A percentile compares a stretch with the other conserved stretches of the same genome.
These are phyloP conservation scores for Lanius ludovicianus DNA, from an alignment of 2,113 vertebrate species.

Conservation along the genomic window DNA sequence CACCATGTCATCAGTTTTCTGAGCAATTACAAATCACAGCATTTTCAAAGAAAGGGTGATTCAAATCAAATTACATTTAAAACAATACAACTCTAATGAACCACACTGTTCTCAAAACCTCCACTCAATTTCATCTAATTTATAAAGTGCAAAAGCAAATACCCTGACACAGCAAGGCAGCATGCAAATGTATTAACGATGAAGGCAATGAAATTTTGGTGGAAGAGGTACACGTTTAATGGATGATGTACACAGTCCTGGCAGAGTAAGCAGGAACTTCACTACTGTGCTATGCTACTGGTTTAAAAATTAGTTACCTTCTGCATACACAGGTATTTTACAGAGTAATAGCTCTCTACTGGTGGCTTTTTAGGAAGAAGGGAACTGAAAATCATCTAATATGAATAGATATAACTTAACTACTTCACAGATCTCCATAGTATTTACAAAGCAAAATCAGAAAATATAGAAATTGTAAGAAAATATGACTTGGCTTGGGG, in stretches of 20 bases:
- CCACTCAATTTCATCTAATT: neutral
- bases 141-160: neutral
- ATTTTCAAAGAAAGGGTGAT: neutral
- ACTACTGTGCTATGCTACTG: neutral
- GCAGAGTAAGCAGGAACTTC: neutral
- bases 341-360: neutral
- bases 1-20: neutral
- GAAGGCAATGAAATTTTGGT: neutral
- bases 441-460: neutral
- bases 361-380: neutral
- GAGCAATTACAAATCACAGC: neutral
- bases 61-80: neutral
- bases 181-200: neutral
- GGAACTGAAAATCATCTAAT: neutral
- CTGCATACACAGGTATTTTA: neutral
- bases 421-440: neutral
- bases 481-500: neutral
- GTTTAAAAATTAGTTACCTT: neutral
- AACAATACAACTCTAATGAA: neutral
- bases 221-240: neutral
- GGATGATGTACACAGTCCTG: neutral
- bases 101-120: neutral
- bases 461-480: neutral
- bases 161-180: neutral
- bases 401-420: neutral